Evolutionary conservation across 2,888 invertebrate genomes (phyloP).

Genomic region (Balanococcus diminutus): DNA sequence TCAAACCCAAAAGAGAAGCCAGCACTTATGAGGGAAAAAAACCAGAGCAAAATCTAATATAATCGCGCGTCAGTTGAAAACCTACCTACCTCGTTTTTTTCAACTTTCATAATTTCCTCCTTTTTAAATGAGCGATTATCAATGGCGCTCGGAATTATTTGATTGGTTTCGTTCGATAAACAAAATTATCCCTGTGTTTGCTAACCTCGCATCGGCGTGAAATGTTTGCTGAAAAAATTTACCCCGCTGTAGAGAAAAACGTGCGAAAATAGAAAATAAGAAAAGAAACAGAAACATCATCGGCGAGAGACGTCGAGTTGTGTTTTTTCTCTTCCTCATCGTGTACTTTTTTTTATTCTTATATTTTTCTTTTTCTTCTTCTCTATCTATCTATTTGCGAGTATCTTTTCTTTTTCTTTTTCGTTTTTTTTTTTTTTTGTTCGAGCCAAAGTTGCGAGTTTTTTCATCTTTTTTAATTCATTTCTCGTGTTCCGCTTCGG

Average conservation of each 20-base stretch:
- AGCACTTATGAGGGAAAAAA: background rate
- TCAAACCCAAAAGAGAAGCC: no score
- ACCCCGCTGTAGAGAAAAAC: background rate
- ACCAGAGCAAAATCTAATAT: background rate
- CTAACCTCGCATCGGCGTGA: background rate
- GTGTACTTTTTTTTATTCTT: no score
- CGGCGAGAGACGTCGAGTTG: background rate
- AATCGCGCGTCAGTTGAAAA: background rate
- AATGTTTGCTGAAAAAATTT: background rate
- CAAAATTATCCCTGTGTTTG: background rate
- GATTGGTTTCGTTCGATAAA: background rate
- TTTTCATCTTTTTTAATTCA: slow-evolving; percentile 52
- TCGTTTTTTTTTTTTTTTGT: background rate
- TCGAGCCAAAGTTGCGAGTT: slow-evolving; percentile 12
- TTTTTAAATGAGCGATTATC: background rate
- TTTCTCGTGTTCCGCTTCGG: slow-evolving; percentile 51
- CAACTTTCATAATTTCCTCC: background rate
- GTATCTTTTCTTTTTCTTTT: background rate
- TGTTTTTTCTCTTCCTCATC: no score
- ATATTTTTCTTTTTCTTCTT: background rate
- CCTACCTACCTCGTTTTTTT: background rate
- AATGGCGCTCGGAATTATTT: background rate
- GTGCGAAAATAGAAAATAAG: background rate
- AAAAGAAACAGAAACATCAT: background rate
- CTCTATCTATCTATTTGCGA: background rate